Evolutionary conservation across 2,888 invertebrate species (phyloP).

Genomic region (Caenorhabditis becei): DNA sequence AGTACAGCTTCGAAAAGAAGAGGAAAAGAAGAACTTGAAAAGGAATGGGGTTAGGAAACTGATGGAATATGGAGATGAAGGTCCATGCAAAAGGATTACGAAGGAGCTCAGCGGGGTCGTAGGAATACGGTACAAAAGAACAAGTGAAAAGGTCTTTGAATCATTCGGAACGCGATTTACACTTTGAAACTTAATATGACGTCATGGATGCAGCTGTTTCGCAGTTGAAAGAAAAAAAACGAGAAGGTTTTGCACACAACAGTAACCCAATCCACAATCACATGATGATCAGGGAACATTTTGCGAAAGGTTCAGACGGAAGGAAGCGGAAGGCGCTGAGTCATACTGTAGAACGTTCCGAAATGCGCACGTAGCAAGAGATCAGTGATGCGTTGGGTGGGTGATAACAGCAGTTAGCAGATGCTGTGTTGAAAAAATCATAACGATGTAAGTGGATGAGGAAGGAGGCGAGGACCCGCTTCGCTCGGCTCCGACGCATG

Average conservation of each 20-base stretch:
- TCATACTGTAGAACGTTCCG: slow-evolving; percentile 40
- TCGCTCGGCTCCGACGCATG: slow-evolving; percentile 32
- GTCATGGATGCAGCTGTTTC: not conserved
- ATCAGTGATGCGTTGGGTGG: slow-evolving; percentile 37
- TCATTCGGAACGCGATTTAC: no score
- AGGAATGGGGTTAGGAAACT: no score
- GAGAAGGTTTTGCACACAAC: slow-evolving; percentile 8
- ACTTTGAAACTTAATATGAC: no score
- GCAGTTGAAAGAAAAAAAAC: not conserved
- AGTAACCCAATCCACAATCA: slow-evolving; percentile 47
- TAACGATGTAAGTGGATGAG: slow-evolving; percentile 57
- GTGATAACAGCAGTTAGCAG: slow-evolving; percentile 27
- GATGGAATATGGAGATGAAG: no score
- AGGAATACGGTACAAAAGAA: no score
- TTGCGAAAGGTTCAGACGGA: slow-evolving; percentile 5
- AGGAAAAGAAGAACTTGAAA: no score
- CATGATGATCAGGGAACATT: slow-evolving; percentile 26
- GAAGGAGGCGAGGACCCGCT: slow-evolving; percentile 25
- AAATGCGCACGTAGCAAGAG: slow-evolving; percentile 13
- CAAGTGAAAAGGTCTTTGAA: no score
- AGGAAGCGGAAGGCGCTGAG: slow-evolving; percentile 14
- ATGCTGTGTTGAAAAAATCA: slow-evolving; percentile 49
- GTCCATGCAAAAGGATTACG: no score
- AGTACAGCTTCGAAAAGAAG: no score
- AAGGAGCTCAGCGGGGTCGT: no score